A percentile compares a stretch with the other conserved stretches of the same genome.
phyloP scores from a whole-genome alignment of 2,888 invertebrate species.

The Drosophila multiciliata region DNA sequence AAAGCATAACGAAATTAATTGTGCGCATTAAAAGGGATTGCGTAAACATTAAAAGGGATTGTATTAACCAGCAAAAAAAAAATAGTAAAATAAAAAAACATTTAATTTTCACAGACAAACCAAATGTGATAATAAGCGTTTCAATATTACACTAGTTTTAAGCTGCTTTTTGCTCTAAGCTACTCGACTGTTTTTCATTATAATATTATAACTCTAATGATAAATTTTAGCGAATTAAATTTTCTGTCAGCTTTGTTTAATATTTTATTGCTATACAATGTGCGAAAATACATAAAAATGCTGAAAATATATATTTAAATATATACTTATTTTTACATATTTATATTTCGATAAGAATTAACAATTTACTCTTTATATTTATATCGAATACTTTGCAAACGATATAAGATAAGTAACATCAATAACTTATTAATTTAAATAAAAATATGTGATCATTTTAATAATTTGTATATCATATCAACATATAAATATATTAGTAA shows the following conservation, averaged over 20 bases:
- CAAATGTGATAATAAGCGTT: constrained; percentile 69
- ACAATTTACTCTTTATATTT: not conserved
- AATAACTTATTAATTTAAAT: not conserved
- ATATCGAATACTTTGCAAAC: not conserved
- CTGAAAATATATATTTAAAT: too few species aligned
- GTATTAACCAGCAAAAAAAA: not conserved
- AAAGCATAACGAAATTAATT: constrained; percentile 80
- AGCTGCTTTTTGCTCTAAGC: constrained; percentile 22
- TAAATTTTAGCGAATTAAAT: constrained; percentile 1
- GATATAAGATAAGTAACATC: not conserved
- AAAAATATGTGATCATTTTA: not conserved
- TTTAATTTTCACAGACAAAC: constrained; percentile 59
- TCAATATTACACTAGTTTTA: constrained; percentile 53
- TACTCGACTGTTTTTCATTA: not conserved
- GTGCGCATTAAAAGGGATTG: constrained; percentile 77
- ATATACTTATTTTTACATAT: too few species aligned
- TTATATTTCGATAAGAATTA: not conserved
- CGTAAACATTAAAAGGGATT: constrained; percentile 73
- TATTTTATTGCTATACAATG: not conserved
- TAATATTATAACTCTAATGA: not conserved
- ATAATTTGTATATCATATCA: too few species aligned
- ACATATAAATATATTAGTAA: too few species aligned
- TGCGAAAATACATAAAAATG: not conserved
- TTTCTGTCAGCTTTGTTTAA: constrained; percentile 1
- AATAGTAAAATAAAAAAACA: constrained; percentile 16